A percentile compares a stretch with the other conserved stretches of the same genome.
Evolutionary conservation across 37 sponge, comb jelly and placozoan genomes (phyloP).

Genomic region (Ephydatia muelleri): DNA sequence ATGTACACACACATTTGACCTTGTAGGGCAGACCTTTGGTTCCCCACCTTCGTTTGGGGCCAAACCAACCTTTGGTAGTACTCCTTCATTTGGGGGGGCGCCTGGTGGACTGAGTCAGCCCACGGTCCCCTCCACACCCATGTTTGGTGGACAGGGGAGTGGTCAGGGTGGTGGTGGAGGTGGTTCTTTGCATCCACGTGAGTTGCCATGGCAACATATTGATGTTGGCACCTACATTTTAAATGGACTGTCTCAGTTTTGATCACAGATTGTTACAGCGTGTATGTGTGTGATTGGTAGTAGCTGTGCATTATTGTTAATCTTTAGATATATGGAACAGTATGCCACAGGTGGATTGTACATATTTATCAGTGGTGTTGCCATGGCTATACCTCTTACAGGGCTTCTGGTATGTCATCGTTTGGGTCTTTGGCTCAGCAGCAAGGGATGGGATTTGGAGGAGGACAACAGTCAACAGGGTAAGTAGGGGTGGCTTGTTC

Average conservation of each 20-base stretch:
- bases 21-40: not conserved
- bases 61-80: not conserved
- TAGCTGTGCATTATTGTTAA: too few species aligned
- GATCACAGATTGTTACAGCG: too few species aligned
- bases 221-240: not conserved
- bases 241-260: too few species aligned
- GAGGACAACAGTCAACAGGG: not conserved
- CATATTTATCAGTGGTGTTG: not conserved
- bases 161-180: not conserved
- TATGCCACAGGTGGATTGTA: too few species aligned
- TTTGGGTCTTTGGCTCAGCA: not conserved
- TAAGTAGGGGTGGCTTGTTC: not conserved
- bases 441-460: not conserved
- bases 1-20: too few species aligned
- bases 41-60: not conserved
- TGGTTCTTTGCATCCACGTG: not conserved
- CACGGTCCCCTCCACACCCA: not conserved
- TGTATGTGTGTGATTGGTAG: too few species aligned
- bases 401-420: not conserved
- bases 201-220: not conserved
- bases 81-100: not conserved
- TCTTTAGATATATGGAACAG: too few species aligned
- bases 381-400: not conserved
- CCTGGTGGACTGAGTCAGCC: not conserved
- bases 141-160: constrained; percentile 1